Evolutionary conservation across 2,888 invertebrate species (phyloP), one percentile per base, ranked within the genome.

Genomic region (Exocentrus adspersus): DNA sequence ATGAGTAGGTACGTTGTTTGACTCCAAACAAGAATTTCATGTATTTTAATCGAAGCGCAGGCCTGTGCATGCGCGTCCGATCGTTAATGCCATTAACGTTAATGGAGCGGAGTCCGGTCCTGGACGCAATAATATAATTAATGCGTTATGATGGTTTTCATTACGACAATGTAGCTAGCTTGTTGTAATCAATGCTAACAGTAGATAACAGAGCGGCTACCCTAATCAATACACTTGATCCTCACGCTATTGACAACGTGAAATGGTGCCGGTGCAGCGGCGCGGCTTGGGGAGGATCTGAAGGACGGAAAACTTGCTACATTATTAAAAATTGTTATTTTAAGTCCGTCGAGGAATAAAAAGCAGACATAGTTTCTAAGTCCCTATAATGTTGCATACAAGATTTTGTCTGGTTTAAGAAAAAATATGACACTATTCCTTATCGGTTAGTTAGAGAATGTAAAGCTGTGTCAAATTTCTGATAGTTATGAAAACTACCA

Each of bases 131-230:
- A 69, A 69, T 69, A 67, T 61, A 65, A 67, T 69, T 67, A 69
- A 67, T 65, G 69, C 62, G 69, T 69, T 67, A 65, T 65, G 65
- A 67, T 67, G 69, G 65, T 65, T 69, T 67, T 65, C 67, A 69
- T 67, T 69, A 67, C 52, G 65, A 69, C 69, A 67, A 68, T 67
- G 65, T 69, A 64, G 61, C 61, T 63, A 46, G 57, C 46, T 46
- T 46, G 54, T 50, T 48, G 60, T 60, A 60, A 60, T 60, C 60
- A 60, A 60, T 60, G 60, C 60, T 43, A 57, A 46, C 46, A 46
- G 46, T 30, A 57, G 57, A 57, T 57, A 57, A 42, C 30, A 19
- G 57, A 57, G 32, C 57, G 57, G 42, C 57, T 46, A 57, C 57
- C 57, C 57, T 32, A 57, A 57, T 57, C 57, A 46, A 57, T 57